Conservation (phyloP, 2,113 vertebrate species). For the Erpornis zantholeuca region DNA sequence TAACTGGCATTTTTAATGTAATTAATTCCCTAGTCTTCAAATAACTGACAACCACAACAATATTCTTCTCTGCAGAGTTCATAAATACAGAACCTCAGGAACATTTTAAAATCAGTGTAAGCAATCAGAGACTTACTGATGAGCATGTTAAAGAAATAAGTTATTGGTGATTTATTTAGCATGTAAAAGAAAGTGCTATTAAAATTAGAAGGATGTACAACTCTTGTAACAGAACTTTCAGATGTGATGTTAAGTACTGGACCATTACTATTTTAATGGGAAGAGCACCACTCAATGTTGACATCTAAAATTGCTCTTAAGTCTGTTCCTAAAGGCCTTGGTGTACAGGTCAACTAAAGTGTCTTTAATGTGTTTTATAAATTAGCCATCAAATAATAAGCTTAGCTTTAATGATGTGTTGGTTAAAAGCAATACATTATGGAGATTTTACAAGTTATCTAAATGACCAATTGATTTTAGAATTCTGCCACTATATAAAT, state of each 20-base stretch:
- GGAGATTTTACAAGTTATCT: background rate
- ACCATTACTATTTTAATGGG: background rate
- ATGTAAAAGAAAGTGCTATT: background rate
- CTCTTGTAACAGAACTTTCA: background rate
- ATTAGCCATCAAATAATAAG: background rate
- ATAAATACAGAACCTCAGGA: background rate
- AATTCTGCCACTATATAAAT: background rate
- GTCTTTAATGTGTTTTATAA: background rate
- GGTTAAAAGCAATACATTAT: background rate
- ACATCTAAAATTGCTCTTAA: background rate
- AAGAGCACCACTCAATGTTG: slow-evolving; percentile 35
- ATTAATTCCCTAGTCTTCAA: background rate
- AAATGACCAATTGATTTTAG: background rate
- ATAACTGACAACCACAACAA: background rate
- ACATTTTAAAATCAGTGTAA: background rate
- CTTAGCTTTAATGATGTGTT: background rate
- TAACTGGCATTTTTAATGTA: background rate
- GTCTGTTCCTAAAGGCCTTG: background rate
- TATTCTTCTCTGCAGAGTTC: background rate
- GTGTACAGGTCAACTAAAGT: background rate
- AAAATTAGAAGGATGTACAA: background rate
- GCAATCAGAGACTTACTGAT: background rate
- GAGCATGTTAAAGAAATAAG: background rate
- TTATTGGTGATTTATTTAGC: background rate
- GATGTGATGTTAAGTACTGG: background rate